Evolutionary conservation across 2,797 vertebrate genomes (phyloP).

Genomic region (Pterois miles): DNA sequence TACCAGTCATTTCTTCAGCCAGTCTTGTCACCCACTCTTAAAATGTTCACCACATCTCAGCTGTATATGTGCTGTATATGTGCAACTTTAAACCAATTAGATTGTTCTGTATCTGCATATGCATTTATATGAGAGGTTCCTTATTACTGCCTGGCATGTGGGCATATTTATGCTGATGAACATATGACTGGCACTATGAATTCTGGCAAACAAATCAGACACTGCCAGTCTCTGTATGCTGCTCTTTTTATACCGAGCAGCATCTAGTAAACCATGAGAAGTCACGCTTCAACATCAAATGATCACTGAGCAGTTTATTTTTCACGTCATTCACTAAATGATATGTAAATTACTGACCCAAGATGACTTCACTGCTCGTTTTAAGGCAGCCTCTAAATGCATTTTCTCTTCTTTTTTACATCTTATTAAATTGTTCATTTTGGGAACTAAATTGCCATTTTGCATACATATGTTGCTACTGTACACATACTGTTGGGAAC

Average conservation of each 20-base stretch:
- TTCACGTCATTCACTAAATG: neutral
- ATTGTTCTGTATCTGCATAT: neutral
- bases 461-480: neutral
- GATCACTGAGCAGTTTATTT: neutral
- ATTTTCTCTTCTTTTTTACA: neutral
- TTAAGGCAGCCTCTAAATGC: neutral
- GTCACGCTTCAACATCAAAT: neutral
- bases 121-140: neutral
- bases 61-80: neutral
- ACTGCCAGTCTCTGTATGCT: neutral
- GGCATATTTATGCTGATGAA: conserved; percentile 29
- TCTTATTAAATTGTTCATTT: neutral
- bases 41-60: neutral
- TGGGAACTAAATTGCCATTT: neutral
- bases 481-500: neutral
- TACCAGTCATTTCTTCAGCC: neutral
- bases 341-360: neutral
- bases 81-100: neutral
- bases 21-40: neutral
- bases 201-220: conserved; percentile 11
- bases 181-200: conserved; percentile 12
- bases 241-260: neutral
- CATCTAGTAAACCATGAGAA: neutral
- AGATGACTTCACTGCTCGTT: neutral
- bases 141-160: conserved; percentile 10